Base-by-base conservation (phyloP, 2,113 vertebrate genomes). In the Fukomys damarensis region DNA sequence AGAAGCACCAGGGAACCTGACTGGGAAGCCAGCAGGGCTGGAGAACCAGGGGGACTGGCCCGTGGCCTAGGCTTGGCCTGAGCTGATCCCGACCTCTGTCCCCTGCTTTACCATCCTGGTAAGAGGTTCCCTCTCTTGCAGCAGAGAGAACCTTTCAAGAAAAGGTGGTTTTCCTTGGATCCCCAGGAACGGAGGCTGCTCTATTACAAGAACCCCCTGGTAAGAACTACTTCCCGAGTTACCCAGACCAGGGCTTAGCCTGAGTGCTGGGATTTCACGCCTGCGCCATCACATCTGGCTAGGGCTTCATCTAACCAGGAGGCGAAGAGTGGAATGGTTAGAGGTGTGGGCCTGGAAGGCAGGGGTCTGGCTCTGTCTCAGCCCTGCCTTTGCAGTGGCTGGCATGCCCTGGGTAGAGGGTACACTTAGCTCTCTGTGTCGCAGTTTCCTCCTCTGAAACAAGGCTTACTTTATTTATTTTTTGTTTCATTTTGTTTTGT, bases 121-220 rank as follows among this genome's bases (percentile, higher is more conserved):
- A 93, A 91, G 54, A 92, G 72, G 26, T 95, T 95, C 30, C 96
- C 92, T 96, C 94, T 96, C 96, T 96, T 98, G 94, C 98, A 99
- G 99, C 99, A 99, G 93, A 99, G 97, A 72, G 99, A 99, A 96
- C 88, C 98, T 74, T 99, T 99, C 98, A 99, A 99, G 98, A 98
- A 98, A 97, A 98, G 99, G 85, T 99, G 99, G 99, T 99, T 99
- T 68, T 98, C 98, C 96, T 98, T 99, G 98, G 99, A 99, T 96
- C 98, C 98, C 38, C 98, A 99, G 94, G 99, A 99, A 85, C 99
- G 99, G 96, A 99, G 98, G 83, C 98, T 99, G 91, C 96, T 99
- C 4, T 99, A 99, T 98, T 99, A 99, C 86, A 99, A 99, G 98
- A 98, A 98, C 43, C 98, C 98, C 0, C 97, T 99, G 99, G 99